Percentiles rank a stretch among this genome's conserved stretches.
Conservation (phyloP, 2,888 invertebrate species). For the Pristionchus exspectatus region DNA sequence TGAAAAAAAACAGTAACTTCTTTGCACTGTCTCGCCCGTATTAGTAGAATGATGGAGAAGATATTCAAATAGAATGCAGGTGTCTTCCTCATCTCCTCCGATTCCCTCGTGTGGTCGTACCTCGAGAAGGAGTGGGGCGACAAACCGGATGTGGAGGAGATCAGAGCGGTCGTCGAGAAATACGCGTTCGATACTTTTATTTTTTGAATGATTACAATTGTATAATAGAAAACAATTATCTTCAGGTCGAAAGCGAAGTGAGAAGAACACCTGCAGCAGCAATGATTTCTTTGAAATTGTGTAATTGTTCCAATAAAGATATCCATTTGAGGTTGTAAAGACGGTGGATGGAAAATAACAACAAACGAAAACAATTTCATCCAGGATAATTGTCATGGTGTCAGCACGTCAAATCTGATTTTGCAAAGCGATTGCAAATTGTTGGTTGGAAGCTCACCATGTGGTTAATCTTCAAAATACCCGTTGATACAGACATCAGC, state of each 20-base stretch:
- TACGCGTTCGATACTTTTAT: neutral
- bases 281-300: too few relatives aligned
- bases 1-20: too few relatives aligned
- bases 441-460: neutral
- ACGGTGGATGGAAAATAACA: too few relatives aligned
- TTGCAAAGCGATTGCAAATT: neutral
- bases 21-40: too few relatives aligned
- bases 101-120: slow-evolving; percentile 79
- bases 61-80: slow-evolving; percentile 62
- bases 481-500: neutral
- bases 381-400: neutral
- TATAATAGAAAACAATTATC: too few relatives aligned
- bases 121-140: slow-evolving; percentile 81
- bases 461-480: neutral
- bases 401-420: neutral
- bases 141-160: slow-evolving; percentile 77
- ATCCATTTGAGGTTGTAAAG: too few relatives aligned
- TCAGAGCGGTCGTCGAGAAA: slow-evolving; percentile 57
- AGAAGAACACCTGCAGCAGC: too few relatives aligned
- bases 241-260: too few relatives aligned
- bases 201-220: neutral
- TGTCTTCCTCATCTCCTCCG: slow-evolving; percentile 72
- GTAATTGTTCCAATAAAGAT: too few relatives aligned
- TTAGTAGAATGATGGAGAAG: too few relatives aligned
- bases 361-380: too few relatives aligned